Evolutionary conservation across 2,113 vertebrate genomes (phyloP).

Genomic region (Rhynchomys soricoides): DNA sequence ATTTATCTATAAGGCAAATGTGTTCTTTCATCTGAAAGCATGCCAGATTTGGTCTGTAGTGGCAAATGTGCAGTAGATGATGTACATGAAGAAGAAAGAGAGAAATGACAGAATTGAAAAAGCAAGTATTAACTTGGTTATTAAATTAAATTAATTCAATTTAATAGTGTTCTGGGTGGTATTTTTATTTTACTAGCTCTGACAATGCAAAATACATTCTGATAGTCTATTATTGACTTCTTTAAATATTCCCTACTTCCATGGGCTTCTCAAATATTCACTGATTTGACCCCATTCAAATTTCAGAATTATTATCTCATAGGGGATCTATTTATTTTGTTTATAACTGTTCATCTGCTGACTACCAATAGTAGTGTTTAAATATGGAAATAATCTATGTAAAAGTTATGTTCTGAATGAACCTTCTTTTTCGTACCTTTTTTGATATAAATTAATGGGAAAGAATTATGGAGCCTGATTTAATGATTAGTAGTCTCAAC

Average conservation of each 20-base stretch:
- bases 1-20: neutral
- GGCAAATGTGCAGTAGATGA: neutral
- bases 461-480: neutral
- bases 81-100: neutral
- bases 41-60: neutral
- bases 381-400: neutral
- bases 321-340: neutral
- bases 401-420: neutral
- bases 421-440: conserved; percentile 7
- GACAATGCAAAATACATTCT: neutral
- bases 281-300: neutral
- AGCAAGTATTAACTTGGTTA: neutral
- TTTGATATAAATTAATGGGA: neutral
- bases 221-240: neutral
- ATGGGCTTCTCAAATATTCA: neutral
- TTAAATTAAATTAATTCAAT: neutral
- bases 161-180: neutral
- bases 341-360: neutral
- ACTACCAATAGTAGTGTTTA: neutral
- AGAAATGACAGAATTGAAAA: neutral
- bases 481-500: neutral
- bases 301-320: neutral
- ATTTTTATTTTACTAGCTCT: conserved; percentile 10
- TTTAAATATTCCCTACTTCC: neutral
- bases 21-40: neutral